Percentiles rank a stretch among this genome's conserved stretches.
Evolutionary conservation across 2,113 vertebrate genomes (phyloP).

Genomic region (Chaenocephalus aceratus): DNA sequence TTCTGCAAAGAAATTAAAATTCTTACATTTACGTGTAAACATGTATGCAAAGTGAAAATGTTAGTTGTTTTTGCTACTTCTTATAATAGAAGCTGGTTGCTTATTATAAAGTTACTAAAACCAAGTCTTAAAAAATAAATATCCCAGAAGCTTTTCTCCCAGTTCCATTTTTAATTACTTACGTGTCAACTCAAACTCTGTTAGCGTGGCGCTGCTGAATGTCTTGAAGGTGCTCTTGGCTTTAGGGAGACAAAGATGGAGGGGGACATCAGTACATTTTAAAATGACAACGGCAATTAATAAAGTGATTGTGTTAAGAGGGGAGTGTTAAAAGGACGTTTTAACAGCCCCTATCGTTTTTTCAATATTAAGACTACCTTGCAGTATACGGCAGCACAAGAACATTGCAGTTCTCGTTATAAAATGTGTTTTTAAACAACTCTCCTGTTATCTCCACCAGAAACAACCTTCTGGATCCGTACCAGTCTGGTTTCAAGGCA

Average conservation of each 20-base stretch:
- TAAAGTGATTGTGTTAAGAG: constrained; percentile 23
- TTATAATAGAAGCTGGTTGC: no score
- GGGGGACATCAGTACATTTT: constrained; percentile 51
- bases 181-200: constrained; percentile 95
- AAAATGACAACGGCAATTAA: constrained; percentile 38
- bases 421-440: no score
- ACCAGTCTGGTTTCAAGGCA: no score
- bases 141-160: background rate
- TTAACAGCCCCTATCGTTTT: background rate
- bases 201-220: constrained; percentile 92
- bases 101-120: no score
- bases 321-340: constrained; percentile 8
- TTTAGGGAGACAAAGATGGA: constrained; percentile 84
- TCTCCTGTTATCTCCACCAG: no score
- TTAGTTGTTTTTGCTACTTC: no score
- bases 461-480: no score
- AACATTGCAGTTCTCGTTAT: background rate
- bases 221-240: constrained; percentile 97
- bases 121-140: background rate
- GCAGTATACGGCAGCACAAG: background rate
- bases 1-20: constrained; percentile 80
- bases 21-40: background rate
- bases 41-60: background rate
- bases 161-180: constrained; percentile 77
- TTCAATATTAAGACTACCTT: background rate